Base-by-base conservation (phyloP, 2,797 vertebrate species). In the Taeniopygia guttata region DNA sequence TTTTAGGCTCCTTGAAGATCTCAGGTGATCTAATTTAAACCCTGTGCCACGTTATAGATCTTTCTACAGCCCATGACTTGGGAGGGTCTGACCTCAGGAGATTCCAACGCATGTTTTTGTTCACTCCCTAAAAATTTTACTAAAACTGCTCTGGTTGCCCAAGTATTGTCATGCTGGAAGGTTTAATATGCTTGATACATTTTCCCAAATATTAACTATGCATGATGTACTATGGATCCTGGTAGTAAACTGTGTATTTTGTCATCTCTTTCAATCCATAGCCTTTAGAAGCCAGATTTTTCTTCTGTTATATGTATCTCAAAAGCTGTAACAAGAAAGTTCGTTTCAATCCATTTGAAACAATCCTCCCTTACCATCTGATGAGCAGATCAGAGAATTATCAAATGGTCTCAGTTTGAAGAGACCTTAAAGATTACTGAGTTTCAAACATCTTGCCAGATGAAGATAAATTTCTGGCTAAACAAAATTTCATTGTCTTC, bases 11-110 rank as follows among this genome's bases (percentile, higher is more conserved):
- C 45, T 51, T 87, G 51, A 94, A 94, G 67, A 52, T 79, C 60
- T 87, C 90, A 68, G 7, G 81, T 90, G 38, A 84, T 49, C 59
- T 89, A 74, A 90, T 89, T 91, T 94, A 85, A 82, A 72, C 38
- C 54, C 25, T 73, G 16, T 15, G 10, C 38, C 22, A 2, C 21
- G 34, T 62, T 75, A 84, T 14, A 86, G 55, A 54, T 46, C 36
- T n/a, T 36, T 64, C 49, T 75, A 5, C 52, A n/a, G 58, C 40
- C 58, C n/a, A 77, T 46, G 27, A 72, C 19, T 62, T 58, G 16
- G 40, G 66, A 92, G 16, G 9, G 8, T 68, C 40, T 89, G 36
- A 89, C 36, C 40, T 45, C 21, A 18, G 21, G 80, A 85, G 20
- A 13, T 56, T 93, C 20, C 23, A 60, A 32, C 17, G 7, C 3